Conservation (phyloP, 1,140 invertebrate genomes). For the Coenobita brevimanus region DNA sequence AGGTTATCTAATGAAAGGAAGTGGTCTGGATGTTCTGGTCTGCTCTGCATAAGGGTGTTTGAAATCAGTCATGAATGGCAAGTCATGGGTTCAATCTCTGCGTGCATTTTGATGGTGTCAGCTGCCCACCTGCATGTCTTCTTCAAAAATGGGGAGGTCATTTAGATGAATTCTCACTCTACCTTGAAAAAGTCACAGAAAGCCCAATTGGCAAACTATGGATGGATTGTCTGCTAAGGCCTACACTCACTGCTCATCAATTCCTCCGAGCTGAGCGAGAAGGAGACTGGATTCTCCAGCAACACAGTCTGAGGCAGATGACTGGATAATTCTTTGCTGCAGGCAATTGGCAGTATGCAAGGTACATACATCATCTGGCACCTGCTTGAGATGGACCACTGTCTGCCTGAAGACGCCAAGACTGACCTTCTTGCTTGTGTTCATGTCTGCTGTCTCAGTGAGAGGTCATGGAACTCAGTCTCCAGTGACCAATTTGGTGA, state of each 20-base stretch:
- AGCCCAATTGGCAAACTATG: background rate
- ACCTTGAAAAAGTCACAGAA: background rate
- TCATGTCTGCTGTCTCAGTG: slow-evolving; percentile 11
- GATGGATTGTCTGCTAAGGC: background rate
- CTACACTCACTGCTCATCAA: background rate
- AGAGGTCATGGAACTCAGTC: slow-evolving; percentile 34
- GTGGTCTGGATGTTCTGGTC: background rate
- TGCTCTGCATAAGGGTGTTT: background rate
- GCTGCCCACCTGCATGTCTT: background rate
- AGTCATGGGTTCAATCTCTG: slow-evolving; percentile 9
- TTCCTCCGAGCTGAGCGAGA: too few relatives aligned
- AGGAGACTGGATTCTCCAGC: too few relatives aligned
- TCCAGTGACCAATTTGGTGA: slow-evolving; percentile 6
- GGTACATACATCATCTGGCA: background rate
- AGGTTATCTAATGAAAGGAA: background rate
- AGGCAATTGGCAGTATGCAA: too few relatives aligned
- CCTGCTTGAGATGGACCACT: too few relatives aligned
- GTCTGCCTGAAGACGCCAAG: background rate
- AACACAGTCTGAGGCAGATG: too few relatives aligned
- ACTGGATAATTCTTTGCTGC: too few relatives aligned
- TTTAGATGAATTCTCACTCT: too few relatives aligned
- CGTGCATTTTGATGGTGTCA: background rate
- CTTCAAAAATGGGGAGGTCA: background rate
- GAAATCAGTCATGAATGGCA: background rate
- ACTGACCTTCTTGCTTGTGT: background rate